Base-by-base conservation (phyloP, 2,888 invertebrate species). In the Cybosia mesomella region DNA sequence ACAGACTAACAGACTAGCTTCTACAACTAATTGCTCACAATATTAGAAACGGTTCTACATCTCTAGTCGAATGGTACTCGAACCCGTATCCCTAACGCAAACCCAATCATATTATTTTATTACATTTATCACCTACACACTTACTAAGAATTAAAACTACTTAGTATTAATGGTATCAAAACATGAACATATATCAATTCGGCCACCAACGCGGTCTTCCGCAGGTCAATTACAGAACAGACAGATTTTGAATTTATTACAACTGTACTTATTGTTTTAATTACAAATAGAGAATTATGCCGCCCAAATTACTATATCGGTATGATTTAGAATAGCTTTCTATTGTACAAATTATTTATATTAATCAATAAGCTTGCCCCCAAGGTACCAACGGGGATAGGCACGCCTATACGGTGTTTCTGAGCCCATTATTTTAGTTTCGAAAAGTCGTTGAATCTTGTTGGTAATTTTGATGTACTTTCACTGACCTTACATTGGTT, bases 221-320 rank as follows among this genome's bases (percentile, higher is more conserved):
- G 82, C 84, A 82, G 83, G 81, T 88, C 89, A 86, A 92, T 92
- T 91, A 88, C 85, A 84, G 65, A 75, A 76, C 80, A 79, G 90
- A 89, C 89, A 87, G 83, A 70, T 73, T 75, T 73, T 71, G 84
- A 90, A 93, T 93, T 93, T 93, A 93, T 93, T 74, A 81, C 84
- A 66, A 68, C 85, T 80, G 86, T 89, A 87, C 85, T 87, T 89
- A 93, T 93, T 93, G 93, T 93, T 93, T 93, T 93, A 93, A 93
- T 93, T 93, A 93, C 85, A 82, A 90, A 91, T 91, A 89, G 79
- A 85, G 90, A 90, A 91, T 92, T 91, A 89, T 92, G 80, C 85
- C 93, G 93, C 93, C 93, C 92, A 93, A 93, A 93, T 93, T 92
- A 88, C 90, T 87, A 86, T 90, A 92, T 90, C 89, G 85, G 84